Conservation (phyloP, 2,797 vertebrate species). For the Smutsia gigantea region DNA sequence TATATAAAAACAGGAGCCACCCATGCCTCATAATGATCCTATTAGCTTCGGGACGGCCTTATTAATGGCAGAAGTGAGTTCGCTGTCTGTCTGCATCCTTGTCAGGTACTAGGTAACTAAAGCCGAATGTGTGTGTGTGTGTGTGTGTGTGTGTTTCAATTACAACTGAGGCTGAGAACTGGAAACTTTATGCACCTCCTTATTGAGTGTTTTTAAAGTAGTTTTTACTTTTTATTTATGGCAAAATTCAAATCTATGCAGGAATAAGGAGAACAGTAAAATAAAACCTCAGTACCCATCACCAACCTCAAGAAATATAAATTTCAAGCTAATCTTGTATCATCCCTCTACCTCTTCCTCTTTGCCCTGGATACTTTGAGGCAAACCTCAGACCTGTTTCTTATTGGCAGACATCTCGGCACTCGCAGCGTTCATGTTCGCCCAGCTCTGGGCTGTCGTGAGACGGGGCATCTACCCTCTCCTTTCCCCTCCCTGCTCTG, state of each 20-base stretch:
- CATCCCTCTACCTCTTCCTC: neutral
- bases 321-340: neutral
- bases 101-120: neutral
- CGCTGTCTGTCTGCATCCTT: neutral
- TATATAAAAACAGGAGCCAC: neutral
- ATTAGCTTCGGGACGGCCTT: neutral
- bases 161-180: neutral
- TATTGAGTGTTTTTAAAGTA: neutral
- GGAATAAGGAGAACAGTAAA: neutral
- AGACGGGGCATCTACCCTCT: neutral
- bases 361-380: neutral
- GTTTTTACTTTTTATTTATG: conserved; percentile 15
- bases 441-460: neutral
- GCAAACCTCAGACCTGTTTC: neutral
- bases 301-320: neutral
- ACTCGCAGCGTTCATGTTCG: neutral
- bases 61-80: neutral
- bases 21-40: neutral
- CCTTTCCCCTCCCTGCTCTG: neutral
- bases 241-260: neutral
- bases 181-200: neutral
- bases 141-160: neutral
- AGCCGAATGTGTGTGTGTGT: neutral
- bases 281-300: neutral
- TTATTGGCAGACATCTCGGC: neutral